A percentile compares a stretch with the other conserved stretches of the same genome.
phyloP scores from a whole-genome alignment of 1,140 invertebrate species.

The Galleria mellonella region DNA sequence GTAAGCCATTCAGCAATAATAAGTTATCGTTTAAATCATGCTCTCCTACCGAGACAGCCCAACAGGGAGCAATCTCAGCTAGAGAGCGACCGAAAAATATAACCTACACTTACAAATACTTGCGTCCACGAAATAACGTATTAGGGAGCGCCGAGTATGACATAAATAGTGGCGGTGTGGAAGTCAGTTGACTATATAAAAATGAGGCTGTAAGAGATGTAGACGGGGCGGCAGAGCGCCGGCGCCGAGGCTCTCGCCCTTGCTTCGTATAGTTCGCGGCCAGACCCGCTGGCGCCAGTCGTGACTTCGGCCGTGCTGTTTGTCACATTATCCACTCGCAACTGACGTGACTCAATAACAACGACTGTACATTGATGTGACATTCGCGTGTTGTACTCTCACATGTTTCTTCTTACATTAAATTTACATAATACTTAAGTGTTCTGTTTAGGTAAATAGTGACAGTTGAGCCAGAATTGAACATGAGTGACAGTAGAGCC shows the following conservation, averaged over 20 bases:
- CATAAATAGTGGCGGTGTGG: slow-evolving; percentile 65
- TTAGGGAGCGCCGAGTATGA: slow-evolving; percentile 61
- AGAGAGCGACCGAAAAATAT: slow-evolving; percentile 36
- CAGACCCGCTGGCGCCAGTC: slow-evolving; percentile 64
- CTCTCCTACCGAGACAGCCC: slow-evolving; percentile 16
- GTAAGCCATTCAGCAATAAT: slow-evolving; percentile 20
- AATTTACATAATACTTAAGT: no score
- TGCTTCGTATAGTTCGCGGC: slow-evolving; percentile 38
- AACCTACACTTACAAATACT: slow-evolving; percentile 51
- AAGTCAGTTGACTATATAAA: slow-evolving; percentile 73
- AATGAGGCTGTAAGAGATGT: slow-evolving; percentile 58
- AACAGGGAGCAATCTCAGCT: slow-evolving; percentile 26
- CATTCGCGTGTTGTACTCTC: slow-evolving; percentile 3
- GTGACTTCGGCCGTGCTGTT: slow-evolving; percentile 27
- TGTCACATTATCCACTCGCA: slow-evolving; percentile 2
- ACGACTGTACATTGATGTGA: slow-evolving; percentile 2
- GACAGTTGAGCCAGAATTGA: slow-evolving; percentile 14
- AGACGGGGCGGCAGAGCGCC: slow-evolving; percentile 49
- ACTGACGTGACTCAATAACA: slow-evolving; percentile 10
- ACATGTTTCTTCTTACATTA: neutral
- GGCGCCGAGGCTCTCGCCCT: slow-evolving; percentile 46
- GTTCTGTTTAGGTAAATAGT: neutral
- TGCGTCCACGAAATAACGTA: slow-evolving; percentile 59
- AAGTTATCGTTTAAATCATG: slow-evolving; percentile 31
- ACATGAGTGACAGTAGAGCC: slow-evolving; percentile 32